Evolutionary conservation across 1,140 invertebrate species (phyloP).

Genomic region (Hylaeus anthracinus): DNA sequence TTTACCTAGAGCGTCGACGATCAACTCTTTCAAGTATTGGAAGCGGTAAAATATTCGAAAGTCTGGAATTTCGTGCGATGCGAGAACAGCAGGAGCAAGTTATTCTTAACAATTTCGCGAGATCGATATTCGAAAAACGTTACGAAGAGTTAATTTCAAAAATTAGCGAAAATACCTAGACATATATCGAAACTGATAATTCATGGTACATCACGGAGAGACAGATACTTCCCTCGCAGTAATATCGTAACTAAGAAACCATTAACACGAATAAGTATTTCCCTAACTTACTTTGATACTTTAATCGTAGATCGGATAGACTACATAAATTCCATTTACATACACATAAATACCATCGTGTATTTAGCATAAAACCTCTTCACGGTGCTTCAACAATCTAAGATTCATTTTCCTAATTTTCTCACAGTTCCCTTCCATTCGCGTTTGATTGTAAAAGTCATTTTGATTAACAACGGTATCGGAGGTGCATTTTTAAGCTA

Average conservation of each 20-base stretch:
- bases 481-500: neutral
- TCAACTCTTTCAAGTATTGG: neutral
- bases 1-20: neutral
- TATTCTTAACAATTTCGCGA: too few relatives aligned
- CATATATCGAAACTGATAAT: neutral
- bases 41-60: neutral
- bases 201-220: neutral
- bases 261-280: slow-evolving; percentile 54
- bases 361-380: slow-evolving; percentile 17
- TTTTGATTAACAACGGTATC: neutral
- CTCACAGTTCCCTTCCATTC: neutral
- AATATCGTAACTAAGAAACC: slow-evolving; percentile 44
- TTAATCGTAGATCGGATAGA: slow-evolving; percentile 48
- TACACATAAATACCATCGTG: slow-evolving; percentile 18
- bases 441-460: neutral
- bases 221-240: slow-evolving; percentile 38
- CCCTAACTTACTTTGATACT: slow-evolving; percentile 41
- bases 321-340: slow-evolving; percentile 53
- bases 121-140: too few relatives aligned
- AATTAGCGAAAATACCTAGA: neutral
- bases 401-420: slow-evolving; percentile 32
- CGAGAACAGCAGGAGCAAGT: too few relatives aligned
- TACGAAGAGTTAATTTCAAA: neutral
- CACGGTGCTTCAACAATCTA: slow-evolving; percentile 37
- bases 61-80: neutral